Percentiles rank a stretch among this genome's conserved stretches.
These are phyloP conservation scores for Hypomesus transpacificus DNA, from an alignment of 2,113 vertebrate species.

Conservation along the genomic window DNA sequence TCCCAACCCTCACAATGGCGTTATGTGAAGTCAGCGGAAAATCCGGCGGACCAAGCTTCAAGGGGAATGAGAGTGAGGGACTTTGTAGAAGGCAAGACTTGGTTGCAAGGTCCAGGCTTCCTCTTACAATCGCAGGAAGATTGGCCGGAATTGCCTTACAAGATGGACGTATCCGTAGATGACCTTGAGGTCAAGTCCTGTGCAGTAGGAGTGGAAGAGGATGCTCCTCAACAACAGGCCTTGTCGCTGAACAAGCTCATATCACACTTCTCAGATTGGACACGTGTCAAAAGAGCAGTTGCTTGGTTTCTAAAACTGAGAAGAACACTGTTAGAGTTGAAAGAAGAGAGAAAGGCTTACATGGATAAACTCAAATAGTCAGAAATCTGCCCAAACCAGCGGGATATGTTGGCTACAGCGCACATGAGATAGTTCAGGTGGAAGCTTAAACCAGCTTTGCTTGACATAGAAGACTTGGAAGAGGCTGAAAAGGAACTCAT, in stretches of 20 bases:
- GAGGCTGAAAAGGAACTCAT: no score
- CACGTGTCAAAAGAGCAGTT: slow-evolving; percentile 13
- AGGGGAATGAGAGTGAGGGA: slow-evolving; percentile 5
- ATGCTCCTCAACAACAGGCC: neutral
- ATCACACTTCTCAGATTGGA: slow-evolving; percentile 11
- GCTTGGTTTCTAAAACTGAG: slow-evolving; percentile 16
- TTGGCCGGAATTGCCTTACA: slow-evolving; percentile 10
- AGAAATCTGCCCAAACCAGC: neutral
- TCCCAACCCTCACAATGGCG: no score
- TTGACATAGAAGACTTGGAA: no score
- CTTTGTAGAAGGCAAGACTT: slow-evolving; percentile 11
- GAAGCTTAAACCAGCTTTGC: no score
- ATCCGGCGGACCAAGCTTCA: neutral
- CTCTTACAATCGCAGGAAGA: slow-evolving; percentile 10
- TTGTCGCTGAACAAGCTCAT: slow-evolving; percentile 8
- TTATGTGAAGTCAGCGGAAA: neutral
- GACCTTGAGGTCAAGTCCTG: slow-evolving; percentile 20
- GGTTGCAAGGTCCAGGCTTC: slow-evolving; percentile 10
- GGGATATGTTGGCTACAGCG: neutral
- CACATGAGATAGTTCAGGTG: neutral
- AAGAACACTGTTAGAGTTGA: neutral
- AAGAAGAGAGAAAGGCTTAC: neutral
- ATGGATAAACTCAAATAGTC: neutral
- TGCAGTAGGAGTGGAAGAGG: slow-evolving; percentile 18
- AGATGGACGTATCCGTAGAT: neutral